phyloP scores from a whole-genome alignment of 2,797 vertebrate genomes.

The Tarsius wallacei region DNA sequence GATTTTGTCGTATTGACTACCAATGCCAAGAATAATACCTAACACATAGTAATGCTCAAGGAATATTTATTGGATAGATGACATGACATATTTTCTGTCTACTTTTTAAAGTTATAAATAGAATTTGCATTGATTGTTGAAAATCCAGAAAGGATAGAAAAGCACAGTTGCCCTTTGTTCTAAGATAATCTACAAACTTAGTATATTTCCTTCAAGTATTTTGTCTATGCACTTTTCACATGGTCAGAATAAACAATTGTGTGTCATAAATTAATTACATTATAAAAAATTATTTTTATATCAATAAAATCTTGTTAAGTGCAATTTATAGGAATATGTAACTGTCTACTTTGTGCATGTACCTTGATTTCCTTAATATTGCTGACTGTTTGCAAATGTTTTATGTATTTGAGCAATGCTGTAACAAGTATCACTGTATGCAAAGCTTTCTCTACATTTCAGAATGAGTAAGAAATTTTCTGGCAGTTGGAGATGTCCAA shows the following conservation, averaged over 20 bases:
- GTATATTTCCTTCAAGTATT: constrained; percentile 13
- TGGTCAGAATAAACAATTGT: constrained; percentile 1
- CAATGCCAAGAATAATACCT: neutral
- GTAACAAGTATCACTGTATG: neutral
- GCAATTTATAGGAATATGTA: neutral
- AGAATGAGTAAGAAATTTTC: neutral
- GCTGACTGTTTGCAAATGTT: neutral
- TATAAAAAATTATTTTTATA: neutral
- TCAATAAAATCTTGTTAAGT: constrained; percentile 47
- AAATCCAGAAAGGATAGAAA: constrained; percentile 37
- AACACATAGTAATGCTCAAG: neutral
- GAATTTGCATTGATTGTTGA: constrained; percentile 9
- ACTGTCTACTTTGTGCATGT: neutral
- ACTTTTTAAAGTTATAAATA: constrained; percentile 14
- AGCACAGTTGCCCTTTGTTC: neutral
- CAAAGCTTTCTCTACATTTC: neutral
- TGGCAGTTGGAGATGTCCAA: neutral
- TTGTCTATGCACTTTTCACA: neutral
- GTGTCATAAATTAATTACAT: constrained; percentile 30
- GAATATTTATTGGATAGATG: neutral
- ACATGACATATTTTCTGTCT: neutral
- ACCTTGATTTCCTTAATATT: neutral
- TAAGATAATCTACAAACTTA: constrained; percentile 21
- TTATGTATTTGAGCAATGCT: neutral
- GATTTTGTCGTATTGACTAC: neutral